Base-by-base conservation (phyloP, 2,113 vertebrate genomes). In the Mixornis gularis region DNA sequence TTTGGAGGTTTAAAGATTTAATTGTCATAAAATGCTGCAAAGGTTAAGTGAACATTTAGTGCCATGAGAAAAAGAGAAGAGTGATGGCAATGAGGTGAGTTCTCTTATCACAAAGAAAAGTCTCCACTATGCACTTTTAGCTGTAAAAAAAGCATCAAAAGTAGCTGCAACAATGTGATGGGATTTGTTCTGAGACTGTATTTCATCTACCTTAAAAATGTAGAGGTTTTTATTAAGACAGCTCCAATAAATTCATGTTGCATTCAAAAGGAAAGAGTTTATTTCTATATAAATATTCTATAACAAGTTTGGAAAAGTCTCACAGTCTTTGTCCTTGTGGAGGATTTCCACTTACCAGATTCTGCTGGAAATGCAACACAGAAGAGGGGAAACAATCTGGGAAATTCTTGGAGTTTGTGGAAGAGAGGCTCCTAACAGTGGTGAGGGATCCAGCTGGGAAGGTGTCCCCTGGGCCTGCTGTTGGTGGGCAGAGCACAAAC, bases 101-200 rank as follows among this genome's bases (percentile, higher is more conserved):
- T 89, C 53, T 88, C 22, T 77, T 70, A 82, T 64, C 62, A 85
- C 30, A 38, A 94, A 93, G 51, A 74, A 92, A 95, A 95, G 4
- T 32, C 79, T 59, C 29, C 9, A 78, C 44, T 71, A 19, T 46
- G 19, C 43, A 48, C 34, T 86, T 93, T 86, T 89, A 77, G 84
- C 71, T 70, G 32, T 62, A 73, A 88, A 88, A 78, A 48, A 51
- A 49, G 4, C 44, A 72, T 79, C 68, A 94, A 69, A 89, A 92
- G 43, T 79, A 68, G 51, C 38, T 87, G 24, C 38, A 60, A 77
- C 48, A 85, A 80, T 34, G 62, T 13, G 55, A 24, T 36, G 63
- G 32, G 60, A 79, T 81, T n/a, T 68, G 32, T 85, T 92, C 60
- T 81, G 38, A 71, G 48, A n/a, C 64, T 70, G 3, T 38, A 52